Conservation (phyloP, 1,140 invertebrate genomes). For the Musca vetustissima region DNA sequence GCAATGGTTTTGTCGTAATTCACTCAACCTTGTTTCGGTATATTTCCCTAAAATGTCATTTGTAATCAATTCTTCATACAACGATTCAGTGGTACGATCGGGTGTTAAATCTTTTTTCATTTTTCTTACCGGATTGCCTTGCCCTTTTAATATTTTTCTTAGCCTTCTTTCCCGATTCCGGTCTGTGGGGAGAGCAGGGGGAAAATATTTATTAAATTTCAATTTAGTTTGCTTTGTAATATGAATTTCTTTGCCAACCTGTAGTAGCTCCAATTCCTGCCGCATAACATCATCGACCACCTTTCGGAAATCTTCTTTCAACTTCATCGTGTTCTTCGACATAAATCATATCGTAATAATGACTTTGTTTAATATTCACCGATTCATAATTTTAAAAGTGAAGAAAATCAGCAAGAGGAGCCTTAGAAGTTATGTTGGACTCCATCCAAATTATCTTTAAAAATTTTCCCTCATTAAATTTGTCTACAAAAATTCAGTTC, state of each 20-base stretch:
- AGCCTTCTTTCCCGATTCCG: constrained; percentile 74
- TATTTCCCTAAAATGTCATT: constrained; percentile 87
- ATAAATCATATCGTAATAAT: constrained; percentile 81
- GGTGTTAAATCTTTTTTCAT: constrained; percentile 93
- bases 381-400: constrained; percentile 67
- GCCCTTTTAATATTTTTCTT: constrained; percentile 80
- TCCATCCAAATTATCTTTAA: too few species aligned
- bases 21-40: constrained; percentile 68
- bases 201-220: too few species aligned
- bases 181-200: constrained; percentile 56
- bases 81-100: constrained; percentile 83
- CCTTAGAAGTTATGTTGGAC: too few species aligned
- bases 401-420: not conserved
- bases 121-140: constrained; percentile 78
- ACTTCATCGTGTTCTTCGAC: constrained; percentile 80
- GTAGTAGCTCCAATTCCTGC: constrained; percentile 77
- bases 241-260: constrained; percentile 57
- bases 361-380: constrained; percentile 63
- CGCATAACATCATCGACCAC: constrained; percentile 85
- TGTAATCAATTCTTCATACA: constrained; percentile 88
- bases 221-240: not conserved
- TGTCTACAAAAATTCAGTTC: too few species aligned
- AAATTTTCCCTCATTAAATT: too few species aligned
- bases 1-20: constrained; percentile 82
- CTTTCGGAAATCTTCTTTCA: constrained; percentile 79